Percentiles rank a stretch among this genome's conserved stretches.
phyloP scores from a whole-genome alignment of 2,113 vertebrate genomes.

The Stegostoma tigrinum region DNA sequence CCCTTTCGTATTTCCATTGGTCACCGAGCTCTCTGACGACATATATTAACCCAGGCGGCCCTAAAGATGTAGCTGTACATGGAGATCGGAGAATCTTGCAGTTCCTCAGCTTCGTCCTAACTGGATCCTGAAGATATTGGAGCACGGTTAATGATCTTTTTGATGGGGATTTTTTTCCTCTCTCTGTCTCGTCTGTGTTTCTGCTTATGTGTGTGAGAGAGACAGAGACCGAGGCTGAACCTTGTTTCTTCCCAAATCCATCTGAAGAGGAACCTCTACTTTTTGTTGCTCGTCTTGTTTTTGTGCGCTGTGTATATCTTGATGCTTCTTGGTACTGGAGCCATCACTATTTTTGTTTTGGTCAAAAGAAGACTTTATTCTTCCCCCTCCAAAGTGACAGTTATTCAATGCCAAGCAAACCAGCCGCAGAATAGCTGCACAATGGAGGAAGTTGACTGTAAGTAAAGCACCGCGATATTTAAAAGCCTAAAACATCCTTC shows the following conservation, averaged over 20 bases:
- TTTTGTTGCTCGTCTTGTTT: background rate
- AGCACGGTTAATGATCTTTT: background rate
- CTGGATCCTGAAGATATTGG: constrained; percentile 31
- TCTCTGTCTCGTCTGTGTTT: background rate
- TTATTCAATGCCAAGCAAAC: constrained; percentile 40
- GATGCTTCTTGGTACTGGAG: background rate
- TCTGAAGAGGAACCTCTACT: background rate
- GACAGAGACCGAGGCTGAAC: background rate
- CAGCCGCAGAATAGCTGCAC: constrained; percentile 43
- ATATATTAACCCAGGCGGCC: constrained; percentile 79
- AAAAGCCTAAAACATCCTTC: constrained; percentile 19
- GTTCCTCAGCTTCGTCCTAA: constrained; percentile 41
- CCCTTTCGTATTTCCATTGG: constrained; percentile 60
- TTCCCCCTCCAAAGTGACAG: background rate
- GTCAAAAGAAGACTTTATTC: background rate
- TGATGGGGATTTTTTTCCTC: background rate
- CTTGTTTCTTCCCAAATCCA: background rate
- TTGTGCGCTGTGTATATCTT: background rate
- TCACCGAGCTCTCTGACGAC: constrained; percentile 64
- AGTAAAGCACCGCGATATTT: constrained; percentile 45
- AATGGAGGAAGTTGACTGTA: constrained; percentile 48
- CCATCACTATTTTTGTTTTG: background rate
- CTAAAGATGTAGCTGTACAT: constrained; percentile 81
- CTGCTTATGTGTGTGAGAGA: background rate
- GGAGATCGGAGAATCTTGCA: constrained; percentile 61